These are phyloP conservation scores for Silurus asotus DNA, from an alignment of 2,113 vertebrate species.

Conservation along the genomic window DNA sequence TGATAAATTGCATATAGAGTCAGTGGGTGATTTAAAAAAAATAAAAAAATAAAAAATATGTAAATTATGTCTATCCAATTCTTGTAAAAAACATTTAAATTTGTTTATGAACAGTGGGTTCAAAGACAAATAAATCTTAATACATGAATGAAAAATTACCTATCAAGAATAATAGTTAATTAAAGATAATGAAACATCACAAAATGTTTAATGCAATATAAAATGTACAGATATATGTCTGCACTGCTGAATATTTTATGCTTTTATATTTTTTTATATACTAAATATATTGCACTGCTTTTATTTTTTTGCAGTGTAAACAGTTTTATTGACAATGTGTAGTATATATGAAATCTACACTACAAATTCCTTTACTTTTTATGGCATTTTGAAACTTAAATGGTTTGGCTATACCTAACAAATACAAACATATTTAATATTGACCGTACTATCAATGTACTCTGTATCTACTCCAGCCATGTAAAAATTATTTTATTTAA, in stretches of 20 bases:
- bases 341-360: neutral
- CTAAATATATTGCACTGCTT: too few relatives aligned
- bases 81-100: neutral
- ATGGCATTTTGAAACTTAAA: neutral
- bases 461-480: neutral
- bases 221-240: neutral
- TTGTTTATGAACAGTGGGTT: neutral
- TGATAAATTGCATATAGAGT: neutral
- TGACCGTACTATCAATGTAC: neutral
- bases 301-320: too few relatives aligned
- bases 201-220: neutral
- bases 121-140: neutral
- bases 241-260: neutral
- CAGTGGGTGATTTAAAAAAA: neutral
- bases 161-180: neutral
- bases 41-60: neutral
- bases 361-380: neutral
- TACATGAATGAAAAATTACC: neutral
- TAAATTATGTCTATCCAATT: neutral
- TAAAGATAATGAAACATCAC: neutral
- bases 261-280: too few relatives aligned
- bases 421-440: neutral
- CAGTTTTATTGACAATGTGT: neutral
- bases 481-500: neutral
- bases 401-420: neutral